phyloP scores from a whole-genome alignment of 2,888 invertebrate genomes.

The Drosophila neutralis region DNA sequence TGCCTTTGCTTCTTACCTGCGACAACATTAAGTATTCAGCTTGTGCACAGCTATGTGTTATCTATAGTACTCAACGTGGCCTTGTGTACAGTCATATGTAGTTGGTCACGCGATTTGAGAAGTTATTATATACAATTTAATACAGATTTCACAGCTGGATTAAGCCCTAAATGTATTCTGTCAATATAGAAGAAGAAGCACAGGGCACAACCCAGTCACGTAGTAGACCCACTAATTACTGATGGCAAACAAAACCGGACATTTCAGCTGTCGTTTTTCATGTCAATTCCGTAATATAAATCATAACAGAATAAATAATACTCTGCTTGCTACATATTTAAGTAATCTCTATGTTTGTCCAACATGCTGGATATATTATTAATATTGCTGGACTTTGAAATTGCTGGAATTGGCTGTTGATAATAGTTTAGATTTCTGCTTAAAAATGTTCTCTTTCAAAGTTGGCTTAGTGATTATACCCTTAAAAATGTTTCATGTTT shows the following conservation, averaged over 20 bases:
- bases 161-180: not conserved
- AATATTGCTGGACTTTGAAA: not conserved
- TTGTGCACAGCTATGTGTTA: slow-evolving; percentile 3
- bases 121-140: slow-evolving; percentile 9
- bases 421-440: not conserved
- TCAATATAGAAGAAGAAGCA: not conserved
- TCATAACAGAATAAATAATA: not conserved
- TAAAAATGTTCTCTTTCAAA: too few species aligned
- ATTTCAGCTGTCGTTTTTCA: slow-evolving; percentile 48
- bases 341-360: slow-evolving; percentile 7
- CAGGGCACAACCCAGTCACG: slow-evolving; percentile 31
- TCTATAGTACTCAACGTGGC: not conserved
- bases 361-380: slow-evolving; percentile 6
- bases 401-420: not conserved
- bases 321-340: not conserved
- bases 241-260: slow-evolving; percentile 22
- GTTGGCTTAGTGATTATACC: too few species aligned
- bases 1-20: not conserved
- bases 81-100: not conserved
- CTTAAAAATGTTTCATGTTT: not conserved
- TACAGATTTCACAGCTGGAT: slow-evolving; percentile 43
- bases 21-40: slow-evolving; percentile 21
- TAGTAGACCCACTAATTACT: slow-evolving; percentile 45
- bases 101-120: slow-evolving; percentile 29
- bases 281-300: slow-evolving; percentile 5